Evolutionary conservation across 2,113 vertebrate genomes (phyloP).

Genomic region (Alligator mississippiensis): DNA sequence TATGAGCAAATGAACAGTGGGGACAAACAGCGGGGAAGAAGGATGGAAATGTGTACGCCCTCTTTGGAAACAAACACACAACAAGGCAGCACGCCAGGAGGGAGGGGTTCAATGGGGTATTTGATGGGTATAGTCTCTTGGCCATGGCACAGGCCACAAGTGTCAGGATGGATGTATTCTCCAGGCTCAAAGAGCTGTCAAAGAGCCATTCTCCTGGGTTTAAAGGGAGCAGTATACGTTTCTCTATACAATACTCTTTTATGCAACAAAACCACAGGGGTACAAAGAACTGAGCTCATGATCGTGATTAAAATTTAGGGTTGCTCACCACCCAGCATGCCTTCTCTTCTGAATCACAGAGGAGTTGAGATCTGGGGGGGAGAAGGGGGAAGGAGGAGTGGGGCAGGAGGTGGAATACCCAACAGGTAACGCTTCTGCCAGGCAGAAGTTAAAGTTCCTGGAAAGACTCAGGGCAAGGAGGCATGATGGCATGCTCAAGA

Average conservation of each 20-base stretch:
- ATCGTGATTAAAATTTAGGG: neutral
- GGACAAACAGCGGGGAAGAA: conserved; percentile 5
- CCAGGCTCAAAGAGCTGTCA: neutral
- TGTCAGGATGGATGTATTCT: neutral
- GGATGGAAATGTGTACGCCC: neutral
- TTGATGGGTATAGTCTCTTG: neutral
- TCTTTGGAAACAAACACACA: neutral
- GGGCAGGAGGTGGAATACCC: neutral
- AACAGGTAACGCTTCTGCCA: conserved; percentile 17
- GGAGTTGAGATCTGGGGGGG: neutral
- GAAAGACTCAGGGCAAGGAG: neutral
- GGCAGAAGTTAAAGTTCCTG: neutral
- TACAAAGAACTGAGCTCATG: neutral
- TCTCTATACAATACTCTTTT: neutral
- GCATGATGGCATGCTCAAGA: neutral
- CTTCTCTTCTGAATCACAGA: conserved; percentile 15
- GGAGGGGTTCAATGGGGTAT: neutral
- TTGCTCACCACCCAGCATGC: neutral
- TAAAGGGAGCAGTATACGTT: neutral
- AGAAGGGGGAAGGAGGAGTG: no score
- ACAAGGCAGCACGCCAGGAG: neutral
- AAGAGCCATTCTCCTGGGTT: neutral
- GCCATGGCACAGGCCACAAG: neutral
- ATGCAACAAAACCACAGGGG: neutral
- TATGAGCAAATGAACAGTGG: conserved; percentile 2